Evolutionary conservation across 2,797 vertebrate genomes (phyloP), one percentile per base, ranked within the genome.

Genomic region (Mallotus villosus): DNA sequence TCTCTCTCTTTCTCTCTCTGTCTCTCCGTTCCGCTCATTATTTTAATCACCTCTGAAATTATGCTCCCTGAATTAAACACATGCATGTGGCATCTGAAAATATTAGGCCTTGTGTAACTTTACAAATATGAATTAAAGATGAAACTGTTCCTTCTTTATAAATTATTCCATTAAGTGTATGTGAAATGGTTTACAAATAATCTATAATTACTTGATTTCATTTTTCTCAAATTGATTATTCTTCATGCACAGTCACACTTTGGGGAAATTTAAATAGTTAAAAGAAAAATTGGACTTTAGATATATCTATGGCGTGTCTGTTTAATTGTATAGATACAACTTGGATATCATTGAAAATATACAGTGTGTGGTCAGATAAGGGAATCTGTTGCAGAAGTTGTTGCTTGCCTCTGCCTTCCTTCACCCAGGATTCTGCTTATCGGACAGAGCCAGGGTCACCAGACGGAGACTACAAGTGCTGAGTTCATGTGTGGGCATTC

Each of bases 21-120:
- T 7, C 53, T 60, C 67, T 64, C 41, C 21, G 21, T 69, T 69
- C 70, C 55, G 21, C 70, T 85, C 83, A 78, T 86, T 87, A 83
- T 86, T 85, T 80, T 70, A 87, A 86, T 87, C 81, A 79, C 76
- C 72, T 80, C 68, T 68, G 67, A 82, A 81, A 84, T 75, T 51
- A 69, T 71, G 41, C 68, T 76, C 71, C 68, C 37, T 81, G 65
- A 75, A 75, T 64, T 74, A 77, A 75, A 78, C 76, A 51, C 61
- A 46, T 27, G 25, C 34, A 66, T 17, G 25, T 76, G 68, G 65
- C 22, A 72, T 71, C 53, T 61, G 58, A 81, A 74, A 63, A 71
- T 70, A 66, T 69, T 69, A 37, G 59, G 61, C 67, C 82, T 75
- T 81, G 63, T 72, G 57, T 62, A 75, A 74, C 81, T 81, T 81